Conservation (phyloP, 1,140 invertebrate species). For the Holcopasites calliopsidis region DNA sequence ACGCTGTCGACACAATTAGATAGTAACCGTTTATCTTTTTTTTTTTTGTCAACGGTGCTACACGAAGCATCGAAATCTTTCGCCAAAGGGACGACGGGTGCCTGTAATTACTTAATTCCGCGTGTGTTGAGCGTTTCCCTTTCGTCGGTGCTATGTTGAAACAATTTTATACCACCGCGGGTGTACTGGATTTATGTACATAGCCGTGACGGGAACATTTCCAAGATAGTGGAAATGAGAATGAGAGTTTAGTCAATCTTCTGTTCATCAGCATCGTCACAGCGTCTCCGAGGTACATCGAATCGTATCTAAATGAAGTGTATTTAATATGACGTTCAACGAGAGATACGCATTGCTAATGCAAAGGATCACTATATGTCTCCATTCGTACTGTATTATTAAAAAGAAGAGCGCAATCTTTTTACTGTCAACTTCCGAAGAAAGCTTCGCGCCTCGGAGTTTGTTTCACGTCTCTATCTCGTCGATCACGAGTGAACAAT, state of each 20-base stretch:
- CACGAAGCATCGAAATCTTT: too few species aligned
- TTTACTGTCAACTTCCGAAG: not conserved
- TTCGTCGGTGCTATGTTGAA: too few species aligned
- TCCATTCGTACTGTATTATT: slow-evolving; percentile 3
- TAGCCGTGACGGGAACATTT: not conserved
- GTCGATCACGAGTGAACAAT: slow-evolving; percentile 40
- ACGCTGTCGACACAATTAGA: too few species aligned
- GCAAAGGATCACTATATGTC: not conserved
- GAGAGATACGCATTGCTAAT: not conserved
- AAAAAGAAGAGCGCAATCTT: slow-evolving; percentile 1
- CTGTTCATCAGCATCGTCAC: not conserved
- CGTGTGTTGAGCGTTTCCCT: too few species aligned
- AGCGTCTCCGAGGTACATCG: not conserved
- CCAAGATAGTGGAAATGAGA: not conserved
- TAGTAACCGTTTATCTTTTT: too few species aligned
- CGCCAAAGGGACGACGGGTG: too few species aligned
- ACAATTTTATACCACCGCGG: too few species aligned
- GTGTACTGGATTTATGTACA: slow-evolving; percentile 1
- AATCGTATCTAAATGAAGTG: too few species aligned
- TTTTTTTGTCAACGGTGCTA: too few species aligned
- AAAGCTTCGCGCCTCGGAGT: too few species aligned
- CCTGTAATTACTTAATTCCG: too few species aligned
- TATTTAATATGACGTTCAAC: not conserved
- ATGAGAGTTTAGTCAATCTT: not conserved
- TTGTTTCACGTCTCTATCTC: too few species aligned